Base-by-base conservation (phyloP, 1,140 invertebrate genomes). In the Drosophila nigromelanica region DNA sequence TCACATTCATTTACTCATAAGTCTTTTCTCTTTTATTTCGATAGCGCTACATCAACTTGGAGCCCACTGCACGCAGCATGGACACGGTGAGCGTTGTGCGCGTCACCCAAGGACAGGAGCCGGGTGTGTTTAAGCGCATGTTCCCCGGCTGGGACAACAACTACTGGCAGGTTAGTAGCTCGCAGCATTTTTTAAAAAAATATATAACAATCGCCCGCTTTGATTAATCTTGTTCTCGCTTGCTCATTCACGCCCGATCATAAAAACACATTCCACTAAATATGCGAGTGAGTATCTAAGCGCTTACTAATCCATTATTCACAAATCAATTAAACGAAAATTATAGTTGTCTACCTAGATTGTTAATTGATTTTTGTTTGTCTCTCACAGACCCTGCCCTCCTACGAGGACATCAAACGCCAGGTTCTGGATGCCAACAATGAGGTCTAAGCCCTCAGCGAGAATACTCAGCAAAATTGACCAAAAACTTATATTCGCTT, bases 131-230 rank as follows among this genome's bases (percentile, higher is more conserved):
- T 92, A 95, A 93, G 72, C 93, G 93, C 15, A 92, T 95, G 43
- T 97, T 97, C 92, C 94, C 95, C 4, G 80, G 78, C 4, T 97
- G 96, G 96, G 93, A 96, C 69, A 86, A 93, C 6, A 91, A 93
- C 47, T 92, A 94, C 73, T 96, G 95, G 95, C 90, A 93, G 86
- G 95, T 95, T 73, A 79, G 91, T 92, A 54, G 24, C 48, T 60
- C 8, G 15, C 8, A n/a, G 5, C 4, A 33, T 37, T 35, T 15
- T 33, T 43, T 18, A 56, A 35, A 35, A 35, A 56, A 48, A 54
- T 58, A 24, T 56, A 42, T 51, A 60, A 45, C 50, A 59, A 40
- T 50, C 40, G 27, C 37, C 52, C 42, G 55, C 24, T 58, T 71
- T 60, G 42, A 21, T 50, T 64, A 58, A 45, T 45, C n/a, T 30